These are phyloP conservation scores for Labroides dimidiatus DNA, from an alignment of 2,797 vertebrate genomes.

Conservation along the genomic window DNA sequence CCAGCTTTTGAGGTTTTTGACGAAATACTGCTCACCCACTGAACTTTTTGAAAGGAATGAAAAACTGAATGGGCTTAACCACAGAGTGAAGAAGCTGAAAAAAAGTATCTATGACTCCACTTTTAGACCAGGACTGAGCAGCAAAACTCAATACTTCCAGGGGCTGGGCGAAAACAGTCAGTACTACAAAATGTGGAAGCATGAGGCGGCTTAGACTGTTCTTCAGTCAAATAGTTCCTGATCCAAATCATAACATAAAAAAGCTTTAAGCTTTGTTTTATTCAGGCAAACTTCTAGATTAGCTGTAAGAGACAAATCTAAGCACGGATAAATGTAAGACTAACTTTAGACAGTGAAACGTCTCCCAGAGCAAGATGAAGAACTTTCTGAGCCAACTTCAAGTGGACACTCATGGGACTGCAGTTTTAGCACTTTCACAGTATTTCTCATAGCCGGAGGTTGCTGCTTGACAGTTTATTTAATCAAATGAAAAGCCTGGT, in stretches of 20 bases:
- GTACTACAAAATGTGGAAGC: not conserved
- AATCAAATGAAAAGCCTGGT: too few species aligned
- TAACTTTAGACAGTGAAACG: too few species aligned
- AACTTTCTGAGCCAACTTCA: too few species aligned
- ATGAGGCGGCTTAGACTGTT: not conserved
- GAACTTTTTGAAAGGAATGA: constrained; percentile 19
- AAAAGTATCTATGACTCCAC: constrained; percentile 1
- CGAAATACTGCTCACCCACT: constrained; percentile 26
- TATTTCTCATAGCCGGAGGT: too few species aligned
- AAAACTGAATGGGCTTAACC: constrained; percentile 34
- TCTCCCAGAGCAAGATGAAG: too few species aligned
- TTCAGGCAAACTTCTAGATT: not conserved
- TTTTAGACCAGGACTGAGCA: constrained; percentile 6
- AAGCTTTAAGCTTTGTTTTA: not conserved
- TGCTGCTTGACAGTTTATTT: too few species aligned
- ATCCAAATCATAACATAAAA: not conserved
- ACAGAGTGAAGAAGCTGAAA: constrained; percentile 19
- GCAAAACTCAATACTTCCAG: constrained; percentile 7
- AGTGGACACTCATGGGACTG: too few species aligned
- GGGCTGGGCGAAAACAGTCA: constrained; percentile 11
- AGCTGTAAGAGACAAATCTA: too few species aligned
- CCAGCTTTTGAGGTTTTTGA: constrained; percentile 38
- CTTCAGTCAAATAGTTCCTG: not conserved
- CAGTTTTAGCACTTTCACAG: too few species aligned
- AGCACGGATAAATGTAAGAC: too few species aligned